Evolutionary conservation across 2,797 vertebrate species (phyloP).

Genomic region (Lepilemur septentrionalis): DNA sequence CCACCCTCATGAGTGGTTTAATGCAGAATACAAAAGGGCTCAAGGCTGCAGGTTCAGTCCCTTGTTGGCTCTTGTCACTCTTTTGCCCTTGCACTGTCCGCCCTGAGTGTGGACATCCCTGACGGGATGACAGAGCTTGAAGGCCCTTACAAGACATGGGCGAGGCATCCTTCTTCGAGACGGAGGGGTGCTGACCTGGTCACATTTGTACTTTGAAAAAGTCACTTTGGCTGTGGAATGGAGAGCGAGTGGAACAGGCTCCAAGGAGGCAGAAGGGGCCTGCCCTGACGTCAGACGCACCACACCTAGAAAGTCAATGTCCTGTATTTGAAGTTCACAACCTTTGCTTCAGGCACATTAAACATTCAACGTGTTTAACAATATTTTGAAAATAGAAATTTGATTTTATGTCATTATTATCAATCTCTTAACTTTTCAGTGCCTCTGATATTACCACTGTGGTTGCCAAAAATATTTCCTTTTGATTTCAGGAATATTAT

Average conservation of each 20-base stretch:
- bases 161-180: not conserved
- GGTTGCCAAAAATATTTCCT: not conserved
- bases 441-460: too few relatives aligned
- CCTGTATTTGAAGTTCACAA: not conserved
- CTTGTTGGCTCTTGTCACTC: not conserved
- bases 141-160: not conserved
- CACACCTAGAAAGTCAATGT: too few relatives aligned
- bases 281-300: accelerated
- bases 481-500: not conserved
- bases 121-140: too few relatives aligned
- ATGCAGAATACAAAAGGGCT: not conserved
- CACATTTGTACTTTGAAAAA: not conserved
- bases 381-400: not conserved
- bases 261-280: not conserved
- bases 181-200: not conserved
- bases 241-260: not conserved
- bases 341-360: not conserved
- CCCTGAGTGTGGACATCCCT: not conserved
- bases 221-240: not conserved
- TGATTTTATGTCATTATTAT: not conserved
- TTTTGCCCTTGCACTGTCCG: too few relatives aligned
- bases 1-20: too few relatives aligned
- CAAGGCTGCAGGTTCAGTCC: not conserved
- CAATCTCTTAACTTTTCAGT: not conserved
- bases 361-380: not conserved